Evolutionary conservation across 2,797 vertebrate genomes (phyloP), one percentile per base, ranked within the genome.

Genomic region (Sarcophilus harrisii): DNA sequence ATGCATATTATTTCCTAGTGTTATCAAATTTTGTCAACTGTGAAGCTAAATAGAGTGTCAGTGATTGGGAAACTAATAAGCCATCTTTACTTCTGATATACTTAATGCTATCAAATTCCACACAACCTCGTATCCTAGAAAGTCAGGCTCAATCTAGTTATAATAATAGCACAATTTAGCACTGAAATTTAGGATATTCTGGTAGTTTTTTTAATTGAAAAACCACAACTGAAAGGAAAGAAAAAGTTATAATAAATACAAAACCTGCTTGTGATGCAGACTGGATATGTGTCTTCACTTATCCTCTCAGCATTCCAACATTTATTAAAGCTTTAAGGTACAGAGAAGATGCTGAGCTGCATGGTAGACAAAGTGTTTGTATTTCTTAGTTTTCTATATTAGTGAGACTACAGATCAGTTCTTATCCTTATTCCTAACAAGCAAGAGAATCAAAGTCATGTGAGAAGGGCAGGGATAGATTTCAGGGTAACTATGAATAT

Each of bases 31-130:
- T 94, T 81, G 49, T 92, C 12, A 57, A 94, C 0, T 59, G 28
- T 58, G 54, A 58, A 8, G 54, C 8, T 90, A 91, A 95, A 92
- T 66, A 92, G 96, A 96, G 62, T 92, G 12, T 24, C 89, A 16
- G 11, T 93, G 91, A 38, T 16, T 93, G 58, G 24, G 6, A 94
- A 45, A 45, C 59, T 81, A 96, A 96, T 96, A 58, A 96, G 58
- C 52, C 90, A 81, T 27, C 30, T 95, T 4, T 16, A 60, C 30
- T 10, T 91, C 96, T 91, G 95, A 96, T 29, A 89, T 95, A 93
- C 58, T 13, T 96, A 55, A 66, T 93, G 18, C 94, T 95, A 95
- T 92, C 95, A 95, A 92, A 54, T 54, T 62, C 29, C 92, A 95
- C 32, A 95, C 92, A 95, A 92, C 90, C 95, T n/a, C 38, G 92